Conservation (phyloP, 2,888 invertebrate species). For the Trachelus stipa region DNA sequence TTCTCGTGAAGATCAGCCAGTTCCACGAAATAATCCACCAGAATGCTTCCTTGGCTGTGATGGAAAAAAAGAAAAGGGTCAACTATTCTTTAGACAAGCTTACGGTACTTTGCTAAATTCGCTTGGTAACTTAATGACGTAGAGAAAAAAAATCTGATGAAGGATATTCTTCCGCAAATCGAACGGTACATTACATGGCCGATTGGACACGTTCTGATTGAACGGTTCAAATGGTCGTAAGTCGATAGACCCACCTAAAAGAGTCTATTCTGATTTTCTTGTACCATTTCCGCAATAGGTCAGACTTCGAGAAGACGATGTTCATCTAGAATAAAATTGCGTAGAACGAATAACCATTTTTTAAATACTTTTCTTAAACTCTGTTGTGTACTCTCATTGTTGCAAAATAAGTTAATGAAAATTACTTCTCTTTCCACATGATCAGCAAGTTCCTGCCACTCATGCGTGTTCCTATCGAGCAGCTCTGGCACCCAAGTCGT, state of each 20-base stretch:
- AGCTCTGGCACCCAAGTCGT: constrained; percentile 84
- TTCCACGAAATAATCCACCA: constrained; percentile 90
- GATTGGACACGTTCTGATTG: background rate
- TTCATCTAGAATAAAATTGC: constrained; percentile 76
- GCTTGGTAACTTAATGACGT: background rate
- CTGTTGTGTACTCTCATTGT: background rate
- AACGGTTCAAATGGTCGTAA: constrained; percentile 5
- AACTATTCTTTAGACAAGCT: background rate
- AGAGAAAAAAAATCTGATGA: constrained; percentile 11
- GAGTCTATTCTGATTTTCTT: constrained; percentile 88
- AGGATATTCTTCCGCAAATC: background rate
- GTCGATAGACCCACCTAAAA: constrained; percentile 71
- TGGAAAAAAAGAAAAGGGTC: background rate
- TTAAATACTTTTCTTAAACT: background rate
- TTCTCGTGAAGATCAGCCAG: constrained; percentile 77
- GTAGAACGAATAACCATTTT: background rate
- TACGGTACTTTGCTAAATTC: background rate
- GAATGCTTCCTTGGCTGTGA: constrained; percentile 82
- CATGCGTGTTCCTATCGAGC: constrained; percentile 85
- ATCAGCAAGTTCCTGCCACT: constrained; percentile 86
- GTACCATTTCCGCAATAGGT: constrained; percentile 82
- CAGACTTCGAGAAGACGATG: constrained; percentile 82
- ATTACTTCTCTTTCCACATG: constrained; percentile 84
- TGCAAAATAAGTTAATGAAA: background rate
- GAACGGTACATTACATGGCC: background rate